Conservation (phyloP, 2,797 vertebrate genomes). For the Peromyscus melanophrys region DNA sequence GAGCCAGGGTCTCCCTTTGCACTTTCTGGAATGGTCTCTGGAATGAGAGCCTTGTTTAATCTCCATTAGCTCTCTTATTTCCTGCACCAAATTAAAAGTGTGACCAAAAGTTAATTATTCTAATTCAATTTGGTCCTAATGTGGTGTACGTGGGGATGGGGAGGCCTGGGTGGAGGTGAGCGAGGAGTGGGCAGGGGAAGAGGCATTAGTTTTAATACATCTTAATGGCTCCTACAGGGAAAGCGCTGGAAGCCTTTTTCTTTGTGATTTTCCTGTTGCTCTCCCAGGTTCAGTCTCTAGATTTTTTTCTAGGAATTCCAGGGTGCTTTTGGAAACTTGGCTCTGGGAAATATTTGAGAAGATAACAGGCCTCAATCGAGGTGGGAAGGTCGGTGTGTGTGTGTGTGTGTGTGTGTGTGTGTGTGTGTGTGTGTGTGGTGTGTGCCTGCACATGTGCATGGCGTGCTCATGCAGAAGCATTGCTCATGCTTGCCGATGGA, state of each 20-base stretch:
- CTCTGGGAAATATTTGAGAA: constrained; percentile 18
- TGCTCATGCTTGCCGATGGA: not conserved
- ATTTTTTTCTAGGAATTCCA: constrained; percentile 48
- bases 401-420: rapidly evolving
- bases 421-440: rapidly evolving
- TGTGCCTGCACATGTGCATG: no score
- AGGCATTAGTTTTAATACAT: constrained; percentile 1
- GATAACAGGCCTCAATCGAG: constrained; percentile 40
- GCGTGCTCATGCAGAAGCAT: not conserved
- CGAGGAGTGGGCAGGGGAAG: not conserved
- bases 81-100: constrained; percentile 83
- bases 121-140: constrained; percentile 84
- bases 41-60: constrained; percentile 79
- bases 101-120: constrained; percentile 84
- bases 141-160: not conserved
- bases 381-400: constrained; percentile 57
- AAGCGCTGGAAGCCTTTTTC: not conserved
- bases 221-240: constrained; percentile 61
- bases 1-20: not conserved
- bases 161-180: constrained; percentile 58
- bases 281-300: not conserved
- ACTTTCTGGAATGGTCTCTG: constrained; percentile 38
- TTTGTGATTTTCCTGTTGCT: not conserved
- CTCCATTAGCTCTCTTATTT: constrained; percentile 81
- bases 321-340: not conserved